A percentile compares a stretch with the other conserved stretches of the same genome.
These are phyloP conservation scores for Mythimna impura DNA, from an alignment of 2,888 invertebrate genomes.

Conservation along the genomic window DNA sequence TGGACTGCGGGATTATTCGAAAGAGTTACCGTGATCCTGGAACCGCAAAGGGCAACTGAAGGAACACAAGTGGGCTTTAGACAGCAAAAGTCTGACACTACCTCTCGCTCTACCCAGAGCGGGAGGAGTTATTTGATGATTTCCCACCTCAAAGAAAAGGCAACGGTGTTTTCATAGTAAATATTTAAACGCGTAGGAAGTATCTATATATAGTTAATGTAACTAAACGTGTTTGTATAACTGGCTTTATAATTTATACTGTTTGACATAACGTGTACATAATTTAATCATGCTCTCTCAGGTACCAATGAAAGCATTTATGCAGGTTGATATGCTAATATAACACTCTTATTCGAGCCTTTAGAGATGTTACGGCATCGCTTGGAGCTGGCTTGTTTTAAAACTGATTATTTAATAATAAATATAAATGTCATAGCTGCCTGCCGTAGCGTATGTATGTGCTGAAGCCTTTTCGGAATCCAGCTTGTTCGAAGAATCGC, in stretches of 20 bases:
- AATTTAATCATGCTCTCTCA: slow-evolving; percentile 40
- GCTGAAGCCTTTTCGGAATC: no score
- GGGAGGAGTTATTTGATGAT: no score
- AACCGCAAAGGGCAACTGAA: no score
- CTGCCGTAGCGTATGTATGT: no score
- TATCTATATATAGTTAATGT: slow-evolving; percentile 4
- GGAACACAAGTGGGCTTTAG: no score
- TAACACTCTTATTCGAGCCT: slow-evolving; percentile 23
- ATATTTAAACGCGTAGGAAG: slow-evolving; percentile 35
- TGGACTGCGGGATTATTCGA: no score
- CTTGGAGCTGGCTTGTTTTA: background rate
- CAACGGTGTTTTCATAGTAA: slow-evolving; percentile 13
- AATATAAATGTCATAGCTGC: no score
- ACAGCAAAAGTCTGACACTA: no score
- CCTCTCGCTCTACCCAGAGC: no score
- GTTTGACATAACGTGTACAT: slow-evolving; percentile 34
- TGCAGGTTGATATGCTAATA: slow-evolving; percentile 24
- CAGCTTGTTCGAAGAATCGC: no score
- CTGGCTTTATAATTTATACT: slow-evolving; percentile 54
- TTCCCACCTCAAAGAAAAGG: no score
- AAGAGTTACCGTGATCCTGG: no score
- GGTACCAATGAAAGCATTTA: slow-evolving; percentile 17
- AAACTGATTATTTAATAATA: background rate
- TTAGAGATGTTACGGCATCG: slow-evolving; percentile 20
- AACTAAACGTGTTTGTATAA: slow-evolving; percentile 24